Base-by-base conservation (phyloP, 2,113 vertebrate genomes). In the Corapipo altera region DNA sequence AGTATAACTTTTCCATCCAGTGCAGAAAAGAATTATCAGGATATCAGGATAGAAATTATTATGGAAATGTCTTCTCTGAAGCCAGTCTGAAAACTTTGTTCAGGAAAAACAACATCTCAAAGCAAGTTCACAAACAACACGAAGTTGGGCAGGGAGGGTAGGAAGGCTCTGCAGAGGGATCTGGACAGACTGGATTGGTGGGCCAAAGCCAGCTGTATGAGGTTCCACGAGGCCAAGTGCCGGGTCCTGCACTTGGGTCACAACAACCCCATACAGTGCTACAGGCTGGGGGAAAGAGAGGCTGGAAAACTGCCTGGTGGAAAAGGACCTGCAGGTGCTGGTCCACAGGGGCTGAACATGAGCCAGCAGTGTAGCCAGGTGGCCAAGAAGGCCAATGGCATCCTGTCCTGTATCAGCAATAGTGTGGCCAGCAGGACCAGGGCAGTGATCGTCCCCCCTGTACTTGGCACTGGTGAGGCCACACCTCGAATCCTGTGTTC, bases 401-500 rank as follows among this genome's bases (percentile, higher is more conserved):
- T 1, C 62, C 54, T 69, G 54, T n/a, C 13, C 20, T 52, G n/a
- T 0, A 4, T 55, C 64, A 70, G 62, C n/a, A 7, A 0, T 27
- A 1, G 6, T 55, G 24, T 69, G 78, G 20, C 46, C 70, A 76
- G 62, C 71, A 62, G 71, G 24, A 48, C 0, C 30, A 35, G 39
- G 62, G 46, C 70, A 61, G 55, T 1, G 78, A 75, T 0, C 0
- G 2, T 66, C 9, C 22, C 9, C 9, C 54, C 39, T 67, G 39
- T 11, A 2, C 30, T 54, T 0, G 0, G 62, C 71, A 22, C n/a
- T 69, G 78, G 0, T 54, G 71, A 54, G 24, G 24, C 3, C 16
- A 6, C 62, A 54, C 3, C 55, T 69, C 8, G 0, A 62, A 54
- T 55, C 5, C 78, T 39, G 16, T 76, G 41, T 1, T 15, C 13